Evolutionary conservation across 2,888 invertebrate species (phyloP).

Genomic region (Drosophila niveifrons): DNA sequence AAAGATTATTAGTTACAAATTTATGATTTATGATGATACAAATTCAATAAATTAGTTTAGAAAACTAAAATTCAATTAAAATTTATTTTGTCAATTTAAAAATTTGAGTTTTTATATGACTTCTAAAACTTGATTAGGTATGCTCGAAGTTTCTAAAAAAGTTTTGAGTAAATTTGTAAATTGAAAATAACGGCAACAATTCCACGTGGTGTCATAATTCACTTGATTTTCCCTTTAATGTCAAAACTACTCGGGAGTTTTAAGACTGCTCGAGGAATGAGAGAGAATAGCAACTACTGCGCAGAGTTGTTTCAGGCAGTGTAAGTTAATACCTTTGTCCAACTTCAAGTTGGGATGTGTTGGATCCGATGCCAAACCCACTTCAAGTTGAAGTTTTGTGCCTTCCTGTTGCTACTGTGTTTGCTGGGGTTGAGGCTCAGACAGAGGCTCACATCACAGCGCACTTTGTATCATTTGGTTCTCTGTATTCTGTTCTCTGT

Average conservation of each 20-base stretch:
- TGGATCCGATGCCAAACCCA: conserved; percentile 13
- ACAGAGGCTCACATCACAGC: conserved; percentile 25
- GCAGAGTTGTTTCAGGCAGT: conserved; percentile 1
- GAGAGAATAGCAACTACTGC: no score
- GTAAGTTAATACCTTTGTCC: conserved; percentile 51
- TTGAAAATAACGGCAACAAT: background rate
- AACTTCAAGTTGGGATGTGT: conserved; percentile 31
- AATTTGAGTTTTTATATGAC: background rate
- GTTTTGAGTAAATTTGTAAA: conserved; percentile 1
- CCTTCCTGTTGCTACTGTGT: conserved; percentile 1
- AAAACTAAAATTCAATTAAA: background rate
- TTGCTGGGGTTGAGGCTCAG: conserved; percentile 11
- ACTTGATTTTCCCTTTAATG: conserved; percentile 8
- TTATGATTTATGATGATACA: no score
- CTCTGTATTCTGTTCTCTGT: conserved; percentile 10
- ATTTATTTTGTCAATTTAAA: background rate
- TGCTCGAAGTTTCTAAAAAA: background rate
- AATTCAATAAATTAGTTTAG: no score
- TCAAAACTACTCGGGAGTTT: background rate
- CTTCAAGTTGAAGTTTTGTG: conserved; percentile 38
- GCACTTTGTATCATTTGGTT: conserved; percentile 50
- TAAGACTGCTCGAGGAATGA: conserved; percentile 3
- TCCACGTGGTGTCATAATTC: conserved; percentile 5
- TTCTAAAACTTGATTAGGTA: background rate
- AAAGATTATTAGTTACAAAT: no score